Conservation (phyloP, 2,888 invertebrate genomes). For the Meteorus cinctellus region DNA sequence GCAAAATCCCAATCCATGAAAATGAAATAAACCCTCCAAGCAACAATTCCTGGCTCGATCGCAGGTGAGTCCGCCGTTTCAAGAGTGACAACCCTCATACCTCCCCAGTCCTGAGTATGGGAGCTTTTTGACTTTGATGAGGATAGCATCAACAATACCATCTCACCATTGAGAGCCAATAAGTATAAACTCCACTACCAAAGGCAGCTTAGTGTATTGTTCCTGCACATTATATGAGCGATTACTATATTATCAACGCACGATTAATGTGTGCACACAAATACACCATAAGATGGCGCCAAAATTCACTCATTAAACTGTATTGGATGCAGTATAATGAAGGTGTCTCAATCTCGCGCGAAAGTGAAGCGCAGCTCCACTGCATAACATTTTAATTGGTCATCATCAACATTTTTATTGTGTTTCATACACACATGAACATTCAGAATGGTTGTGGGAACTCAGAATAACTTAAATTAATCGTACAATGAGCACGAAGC, state of each 20-base stretch:
- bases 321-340: background rate
- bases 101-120: background rate
- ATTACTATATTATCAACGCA: background rate
- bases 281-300: background rate
- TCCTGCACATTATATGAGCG: background rate
- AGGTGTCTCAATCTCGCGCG: background rate
- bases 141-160: background rate
- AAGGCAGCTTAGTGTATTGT: too few species aligned
- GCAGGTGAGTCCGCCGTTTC: background rate
- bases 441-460: background rate
- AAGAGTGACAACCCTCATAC: background rate
- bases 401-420: conserved; percentile 12
- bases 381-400: background rate
- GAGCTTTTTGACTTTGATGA: too few species aligned
- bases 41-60: background rate
- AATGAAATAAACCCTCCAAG: too few species aligned
- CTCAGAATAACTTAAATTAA: background rate
- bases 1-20: conserved; percentile 45
- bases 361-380: background rate
- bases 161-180: background rate
- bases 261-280: background rate
- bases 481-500: conserved; percentile 2
- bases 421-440: background rate
- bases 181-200: too few species aligned
- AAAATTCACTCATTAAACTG: background rate